Conservation (phyloP, 2,113 vertebrate species). For the Macquaria australasica region DNA sequence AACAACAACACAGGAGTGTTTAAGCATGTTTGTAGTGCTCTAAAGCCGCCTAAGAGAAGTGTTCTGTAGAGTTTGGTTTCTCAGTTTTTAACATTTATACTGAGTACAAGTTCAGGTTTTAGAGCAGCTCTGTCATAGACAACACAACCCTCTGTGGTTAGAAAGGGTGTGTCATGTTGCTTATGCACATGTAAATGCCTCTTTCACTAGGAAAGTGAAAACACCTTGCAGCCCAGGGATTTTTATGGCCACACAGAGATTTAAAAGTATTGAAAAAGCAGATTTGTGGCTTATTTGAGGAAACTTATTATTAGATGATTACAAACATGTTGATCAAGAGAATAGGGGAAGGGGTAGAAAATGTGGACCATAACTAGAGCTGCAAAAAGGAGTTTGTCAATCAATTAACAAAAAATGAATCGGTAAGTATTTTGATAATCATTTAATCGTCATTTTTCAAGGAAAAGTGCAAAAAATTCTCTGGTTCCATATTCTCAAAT, state of each 20-base stretch:
- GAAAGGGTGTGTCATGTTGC: background rate
- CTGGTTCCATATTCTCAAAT: too few relatives aligned
- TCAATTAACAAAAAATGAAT: background rate
- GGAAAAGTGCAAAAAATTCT: too few relatives aligned
- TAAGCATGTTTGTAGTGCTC: background rate
- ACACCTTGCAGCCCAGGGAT: background rate
- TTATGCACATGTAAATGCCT: background rate
- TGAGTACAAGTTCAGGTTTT: slow-evolving; percentile 3
- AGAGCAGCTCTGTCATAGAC: slow-evolving; percentile 18
- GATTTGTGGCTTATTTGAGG: background rate
- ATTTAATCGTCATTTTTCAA: too few relatives aligned
- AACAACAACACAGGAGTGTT: slow-evolving; percentile 20
- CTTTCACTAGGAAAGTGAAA: background rate
- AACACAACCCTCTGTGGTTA: background rate
- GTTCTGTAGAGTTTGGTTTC: background rate
- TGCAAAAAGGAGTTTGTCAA: background rate
- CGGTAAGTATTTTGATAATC: background rate
- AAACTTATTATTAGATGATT: background rate
- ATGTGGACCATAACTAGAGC: background rate
- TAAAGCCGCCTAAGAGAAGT: background rate
- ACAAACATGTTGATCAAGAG: background rate
- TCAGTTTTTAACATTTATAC: slow-evolving; percentile 16
- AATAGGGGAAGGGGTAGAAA: background rate
- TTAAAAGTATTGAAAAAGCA: background rate
- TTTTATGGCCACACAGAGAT: background rate